These are phyloP conservation scores for Pseudopodoces humilis DNA, from an alignment of 2,113 vertebrate species.

Conservation along the genomic window DNA sequence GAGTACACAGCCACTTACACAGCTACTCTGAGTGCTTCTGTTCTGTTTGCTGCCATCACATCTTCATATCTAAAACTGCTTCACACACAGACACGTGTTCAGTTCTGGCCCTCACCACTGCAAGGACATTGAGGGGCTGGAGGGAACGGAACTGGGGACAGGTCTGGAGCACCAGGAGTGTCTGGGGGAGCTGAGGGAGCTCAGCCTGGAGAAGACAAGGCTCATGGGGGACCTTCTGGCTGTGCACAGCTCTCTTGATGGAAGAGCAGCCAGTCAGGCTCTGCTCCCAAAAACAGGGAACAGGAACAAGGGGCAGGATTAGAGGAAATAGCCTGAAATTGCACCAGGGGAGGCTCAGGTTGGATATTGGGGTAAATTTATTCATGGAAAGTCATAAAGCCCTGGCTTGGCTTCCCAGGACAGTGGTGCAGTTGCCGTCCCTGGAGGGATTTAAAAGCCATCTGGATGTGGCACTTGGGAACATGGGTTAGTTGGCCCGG, in stretches of 20 bases:
- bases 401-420: background rate
- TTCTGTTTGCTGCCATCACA: background rate
- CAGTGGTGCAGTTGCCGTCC: background rate
- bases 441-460: background rate
- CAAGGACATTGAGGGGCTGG: background rate
- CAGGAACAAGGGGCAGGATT: background rate
- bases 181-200: background rate
- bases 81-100: background rate
- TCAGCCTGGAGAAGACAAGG: background rate
- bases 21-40: background rate
- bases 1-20: slow-evolving; percentile 63
- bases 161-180: background rate
- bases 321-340: background rate
- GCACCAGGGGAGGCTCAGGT: background rate
- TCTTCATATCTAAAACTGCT: background rate
- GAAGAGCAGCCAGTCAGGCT: background rate
- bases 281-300: background rate
- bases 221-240: background rate
- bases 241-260: background rate
- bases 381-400: background rate
- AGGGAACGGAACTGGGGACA: background rate
- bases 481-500: background rate
- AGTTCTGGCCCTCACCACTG: background rate
- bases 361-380: background rate
- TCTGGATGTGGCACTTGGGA: background rate